Conservation (phyloP, 2,888 invertebrate genomes). For the Lasioglossum malachurum region DNA sequence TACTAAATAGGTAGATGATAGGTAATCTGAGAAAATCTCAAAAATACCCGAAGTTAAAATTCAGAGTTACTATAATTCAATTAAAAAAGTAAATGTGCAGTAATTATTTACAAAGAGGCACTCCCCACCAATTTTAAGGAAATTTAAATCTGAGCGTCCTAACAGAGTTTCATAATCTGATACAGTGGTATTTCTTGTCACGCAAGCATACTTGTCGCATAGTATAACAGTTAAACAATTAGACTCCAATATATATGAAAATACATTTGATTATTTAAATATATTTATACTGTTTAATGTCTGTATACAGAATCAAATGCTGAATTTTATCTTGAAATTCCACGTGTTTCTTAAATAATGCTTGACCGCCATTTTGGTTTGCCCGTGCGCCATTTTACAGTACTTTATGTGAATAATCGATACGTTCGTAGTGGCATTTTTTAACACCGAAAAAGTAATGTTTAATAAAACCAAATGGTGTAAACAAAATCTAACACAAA, state of each 20-base stretch:
- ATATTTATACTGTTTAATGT: background rate
- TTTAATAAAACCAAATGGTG: background rate
- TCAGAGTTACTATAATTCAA: background rate
- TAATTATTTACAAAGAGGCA: too few relatives aligned
- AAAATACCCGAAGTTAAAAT: background rate
- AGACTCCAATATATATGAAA: background rate
- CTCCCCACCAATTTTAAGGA: too few relatives aligned
- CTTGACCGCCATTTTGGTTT: constrained; percentile 38
- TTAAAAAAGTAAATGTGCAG: too few relatives aligned
- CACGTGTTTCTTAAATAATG: constrained; percentile 28
- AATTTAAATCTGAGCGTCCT: too few relatives aligned
- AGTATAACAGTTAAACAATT: background rate
- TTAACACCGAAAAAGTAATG: background rate
- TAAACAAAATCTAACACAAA: background rate
- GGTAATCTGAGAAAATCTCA: too few relatives aligned
- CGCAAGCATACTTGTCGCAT: background rate
- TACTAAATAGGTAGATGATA: too few relatives aligned
- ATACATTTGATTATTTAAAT: background rate
- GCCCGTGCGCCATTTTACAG: constrained; percentile 42
- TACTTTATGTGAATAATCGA: constrained; percentile 28
- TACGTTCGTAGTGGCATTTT: background rate
- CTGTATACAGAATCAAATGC: background rate
- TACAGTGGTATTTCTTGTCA: background rate
- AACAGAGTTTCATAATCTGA: background rate
- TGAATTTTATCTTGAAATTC: background rate